Conservation (phyloP, 2,113 vertebrate genomes). For the Rostratula benghalensis region DNA sequence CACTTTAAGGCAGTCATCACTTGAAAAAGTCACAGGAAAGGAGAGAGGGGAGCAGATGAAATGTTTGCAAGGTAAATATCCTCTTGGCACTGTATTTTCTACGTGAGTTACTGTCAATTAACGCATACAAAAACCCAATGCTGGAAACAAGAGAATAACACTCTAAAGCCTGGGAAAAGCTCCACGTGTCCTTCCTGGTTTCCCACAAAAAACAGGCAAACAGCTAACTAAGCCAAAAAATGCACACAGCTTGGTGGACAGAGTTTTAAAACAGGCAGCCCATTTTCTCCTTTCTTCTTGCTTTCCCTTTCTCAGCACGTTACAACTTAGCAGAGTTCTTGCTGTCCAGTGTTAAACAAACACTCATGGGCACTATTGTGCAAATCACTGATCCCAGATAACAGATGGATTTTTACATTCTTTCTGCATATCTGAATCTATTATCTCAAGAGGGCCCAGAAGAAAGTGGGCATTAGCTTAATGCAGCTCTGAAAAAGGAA, state of each 20-base stretch:
- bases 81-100: neutral
- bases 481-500: conserved; percentile 50
- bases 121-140: neutral
- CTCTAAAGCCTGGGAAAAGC: conserved; percentile 8
- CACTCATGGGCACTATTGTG: neutral
- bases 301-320: neutral
- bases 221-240: conserved; percentile 42
- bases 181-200: conserved; percentile 18
- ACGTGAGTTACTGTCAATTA: conserved; percentile 25
- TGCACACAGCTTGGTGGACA: neutral
- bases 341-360: conserved; percentile 33
- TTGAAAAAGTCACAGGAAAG: neutral
- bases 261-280: neutral
- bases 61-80: conserved; percentile 48
- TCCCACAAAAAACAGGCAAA: conserved; percentile 20
- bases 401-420: conserved; percentile 61
- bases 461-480: conserved; percentile 58
- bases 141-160: conserved; percentile 30
- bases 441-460: conserved; percentile 37
- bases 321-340: conserved; percentile 9
- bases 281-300: conserved; percentile 17
- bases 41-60: conserved; percentile 22
- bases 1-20: neutral
- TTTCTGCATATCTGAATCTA: conserved; percentile 64
- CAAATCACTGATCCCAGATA: conserved; percentile 7